Evolutionary conservation across 2,113 vertebrate genomes (phyloP), one percentile per base, ranked within the genome.

Genomic region (Seriola dumerili): DNA sequence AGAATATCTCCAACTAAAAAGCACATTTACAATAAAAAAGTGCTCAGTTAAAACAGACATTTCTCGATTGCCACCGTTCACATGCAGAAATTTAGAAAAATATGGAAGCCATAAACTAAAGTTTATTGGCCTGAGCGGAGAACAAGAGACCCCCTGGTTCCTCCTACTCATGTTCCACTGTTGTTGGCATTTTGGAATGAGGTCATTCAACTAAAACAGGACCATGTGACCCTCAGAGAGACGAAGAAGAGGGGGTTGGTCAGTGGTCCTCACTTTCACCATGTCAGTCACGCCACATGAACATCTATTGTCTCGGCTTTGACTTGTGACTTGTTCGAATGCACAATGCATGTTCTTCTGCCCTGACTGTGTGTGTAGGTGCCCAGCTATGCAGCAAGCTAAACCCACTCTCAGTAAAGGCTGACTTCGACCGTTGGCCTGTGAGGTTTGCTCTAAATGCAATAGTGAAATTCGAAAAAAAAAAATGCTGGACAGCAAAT

Each of bases 201-300:
- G 86, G 80, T 94, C 55, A 88, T 91, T 90, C 66, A 63, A 80
- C 81, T 87, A 91, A 92, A 92, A 71, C n/a, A 74, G 57, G 64
- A 88, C 67, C 86, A 77, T 79, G 84, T 87, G 88, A 85, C 69
- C 62, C 64, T 78, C 58, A 76, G 25, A 17, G 23, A 76, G 42
- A 34, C 1, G 11, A 16, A 54, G 34, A 40, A 12, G 29, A 42
- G 38, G 58, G 23, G 66, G 66, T 16, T 17, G 25, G 63, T 38
- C n/a, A 23, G 8, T 64, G 58, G 67, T 78, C 44, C 38, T 78
- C 62, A 55, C 59, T 42, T 77, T 63, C 21, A 70, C n/a, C n/a
- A 17, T 46, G 48, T 50, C 57, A 80, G 36, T 11, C 19, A 36
- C 40, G 63, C 7, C 52, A 52, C 25, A 64, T 40, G n/a, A 44